A percentile compares a stretch with the other conserved stretches of the same genome.
phyloP scores from a whole-genome alignment of 1,140 invertebrate species.

The Pseudomyrmex cubaensis region DNA sequence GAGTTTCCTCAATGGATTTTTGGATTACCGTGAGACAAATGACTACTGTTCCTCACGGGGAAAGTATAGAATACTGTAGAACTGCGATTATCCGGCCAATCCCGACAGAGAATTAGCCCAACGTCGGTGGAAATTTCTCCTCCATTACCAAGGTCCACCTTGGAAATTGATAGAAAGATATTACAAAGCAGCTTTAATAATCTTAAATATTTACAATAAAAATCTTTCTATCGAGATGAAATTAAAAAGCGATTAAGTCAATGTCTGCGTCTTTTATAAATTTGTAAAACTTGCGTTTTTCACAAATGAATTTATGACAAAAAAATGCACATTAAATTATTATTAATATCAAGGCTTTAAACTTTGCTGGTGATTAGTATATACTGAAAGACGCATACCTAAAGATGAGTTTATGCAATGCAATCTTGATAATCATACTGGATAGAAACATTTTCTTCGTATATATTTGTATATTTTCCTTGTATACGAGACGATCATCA shows the following conservation, averaged over 20 bases:
- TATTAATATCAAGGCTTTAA: no score
- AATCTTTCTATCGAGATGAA: slow-evolving; percentile 24
- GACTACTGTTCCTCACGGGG: slow-evolving; percentile 50
- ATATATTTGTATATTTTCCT: no score
- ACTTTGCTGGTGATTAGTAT: neutral
- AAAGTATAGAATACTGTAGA: slow-evolving; percentile 58
- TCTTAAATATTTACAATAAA: slow-evolving; percentile 43
- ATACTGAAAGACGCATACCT: neutral
- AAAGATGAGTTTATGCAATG: neutral
- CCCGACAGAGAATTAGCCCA: slow-evolving; percentile 54
- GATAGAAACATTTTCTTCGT: neutral
- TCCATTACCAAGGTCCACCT: slow-evolving; percentile 39
- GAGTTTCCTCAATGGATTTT: slow-evolving; percentile 62
- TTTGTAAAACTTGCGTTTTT: neutral
- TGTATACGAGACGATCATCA: slow-evolving; percentile 14
- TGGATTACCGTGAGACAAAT: slow-evolving; percentile 58
- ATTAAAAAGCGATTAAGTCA: slow-evolving; percentile 11
- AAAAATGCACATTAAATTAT: no score
- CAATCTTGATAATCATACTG: neutral
- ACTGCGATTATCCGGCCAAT: slow-evolving; percentile 58
- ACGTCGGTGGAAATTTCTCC: slow-evolving; percentile 50
- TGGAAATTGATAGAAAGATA: slow-evolving; percentile 44
- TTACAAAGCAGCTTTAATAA: slow-evolving; percentile 27
- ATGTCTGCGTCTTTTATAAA: neutral
- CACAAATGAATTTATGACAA: neutral